Conservation (phyloP, 2,113 vertebrate genomes). For the Zosterops lateralis region DNA sequence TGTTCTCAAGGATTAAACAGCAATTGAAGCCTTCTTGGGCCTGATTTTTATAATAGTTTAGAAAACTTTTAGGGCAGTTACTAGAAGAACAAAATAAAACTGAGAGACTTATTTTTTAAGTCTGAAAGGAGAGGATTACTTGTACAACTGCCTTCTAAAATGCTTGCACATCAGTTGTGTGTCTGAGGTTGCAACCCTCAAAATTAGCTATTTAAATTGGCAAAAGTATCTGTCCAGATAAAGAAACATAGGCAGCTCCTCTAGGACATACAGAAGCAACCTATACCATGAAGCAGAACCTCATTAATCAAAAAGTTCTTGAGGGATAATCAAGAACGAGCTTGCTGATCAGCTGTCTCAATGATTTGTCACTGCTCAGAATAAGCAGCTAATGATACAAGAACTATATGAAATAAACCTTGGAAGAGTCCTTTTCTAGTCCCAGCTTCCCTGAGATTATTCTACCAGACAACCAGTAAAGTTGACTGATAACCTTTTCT, state of each 20-base stretch:
- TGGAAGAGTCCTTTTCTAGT: background rate
- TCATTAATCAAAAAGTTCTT: background rate
- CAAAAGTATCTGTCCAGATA: background rate
- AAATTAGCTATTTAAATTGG: background rate
- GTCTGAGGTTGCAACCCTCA: rapidly evolving
- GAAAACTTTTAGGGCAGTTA: background rate
- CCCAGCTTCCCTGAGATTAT: background rate
- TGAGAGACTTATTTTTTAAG: background rate
- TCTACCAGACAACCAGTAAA: background rate
- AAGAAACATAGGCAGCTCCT: background rate
- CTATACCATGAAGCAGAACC: background rate
- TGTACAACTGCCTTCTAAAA: background rate
- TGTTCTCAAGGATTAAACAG: background rate
- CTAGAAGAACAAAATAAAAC: background rate
- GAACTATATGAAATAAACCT: background rate
- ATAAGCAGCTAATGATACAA: background rate
- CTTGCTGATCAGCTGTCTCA: background rate
- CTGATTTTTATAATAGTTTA: background rate
- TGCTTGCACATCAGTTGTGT: rapidly evolving
- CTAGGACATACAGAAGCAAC: background rate
- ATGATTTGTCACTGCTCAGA: background rate
- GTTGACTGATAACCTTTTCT: background rate
- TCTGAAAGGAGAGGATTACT: background rate
- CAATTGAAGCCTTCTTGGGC: background rate
- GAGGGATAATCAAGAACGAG: background rate